Conservation (phyloP, 2,797 vertebrate species). For the Paguma larvata region DNA sequence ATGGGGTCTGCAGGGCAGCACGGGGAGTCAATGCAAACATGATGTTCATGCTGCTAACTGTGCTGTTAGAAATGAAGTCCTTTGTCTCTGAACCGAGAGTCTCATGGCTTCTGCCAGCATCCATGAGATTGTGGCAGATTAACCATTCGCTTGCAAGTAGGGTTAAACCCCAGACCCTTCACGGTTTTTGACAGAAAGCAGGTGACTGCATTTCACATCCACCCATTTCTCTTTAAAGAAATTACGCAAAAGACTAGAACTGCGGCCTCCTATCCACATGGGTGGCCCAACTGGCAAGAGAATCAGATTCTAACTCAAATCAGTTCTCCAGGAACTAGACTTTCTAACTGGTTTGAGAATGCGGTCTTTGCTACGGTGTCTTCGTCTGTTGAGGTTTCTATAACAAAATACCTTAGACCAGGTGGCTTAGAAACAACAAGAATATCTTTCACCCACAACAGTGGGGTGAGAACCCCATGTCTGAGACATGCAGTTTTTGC, state of each 20-base stretch:
- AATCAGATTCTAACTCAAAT: neutral
- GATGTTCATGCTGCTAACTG: neutral
- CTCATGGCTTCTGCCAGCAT: neutral
- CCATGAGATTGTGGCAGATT: neutral
- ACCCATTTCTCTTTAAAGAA: neutral
- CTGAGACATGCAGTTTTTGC: neutral
- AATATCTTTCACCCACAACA: neutral
- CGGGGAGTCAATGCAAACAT: fast-evolving
- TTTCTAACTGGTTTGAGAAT: neutral
- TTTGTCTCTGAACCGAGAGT: neutral
- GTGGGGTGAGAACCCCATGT: too few relatives aligned
- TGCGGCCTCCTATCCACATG: fast-evolving
- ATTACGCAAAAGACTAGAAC: neutral
- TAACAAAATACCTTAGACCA: neutral
- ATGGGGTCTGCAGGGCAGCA: neutral
- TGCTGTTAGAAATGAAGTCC: neutral
- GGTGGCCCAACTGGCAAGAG: neutral
- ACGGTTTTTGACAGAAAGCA: too few relatives aligned
- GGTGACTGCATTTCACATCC: neutral
- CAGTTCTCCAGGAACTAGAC: neutral
- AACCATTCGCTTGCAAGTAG: neutral
- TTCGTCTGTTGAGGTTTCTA: neutral
- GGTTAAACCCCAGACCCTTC: neutral
- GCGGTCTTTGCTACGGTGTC: neutral
- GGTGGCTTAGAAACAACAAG: neutral